Evolutionary conservation across 2,888 invertebrate genomes (phyloP), one percentile per base, ranked within the genome.

Genomic region (Tigriopus californicus): DNA sequence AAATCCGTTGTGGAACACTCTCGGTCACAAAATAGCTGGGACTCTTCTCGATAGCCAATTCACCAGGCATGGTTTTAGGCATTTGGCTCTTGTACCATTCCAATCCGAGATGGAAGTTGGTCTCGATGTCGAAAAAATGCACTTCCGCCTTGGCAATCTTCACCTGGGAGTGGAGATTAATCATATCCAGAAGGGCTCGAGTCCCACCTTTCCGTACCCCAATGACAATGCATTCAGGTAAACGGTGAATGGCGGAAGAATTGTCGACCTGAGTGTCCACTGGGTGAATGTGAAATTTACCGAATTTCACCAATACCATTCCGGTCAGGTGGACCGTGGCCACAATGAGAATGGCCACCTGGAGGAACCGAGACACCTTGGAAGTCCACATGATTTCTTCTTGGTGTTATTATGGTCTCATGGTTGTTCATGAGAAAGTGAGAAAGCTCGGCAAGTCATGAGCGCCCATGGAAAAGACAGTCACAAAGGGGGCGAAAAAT

Each of bases 141-240:
- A 90, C 83, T 71, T 91, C 91, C n/a, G 84, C 86, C 6, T 89
- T 88, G 8, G 89, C 87, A 0, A 91, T 91, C 57, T 86, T 75
- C 3, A 94, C 81, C 69, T 82, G 79, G 12, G 88, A 87, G 74
- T 97, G 95, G 55, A 95, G 77, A 66, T 89, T 79, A 62, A 94
- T 78, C 72, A 92, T 92, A 72, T 94, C 92, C 62, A 95, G 73
- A 15, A 95, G 75, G 0, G 94, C 94, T 62, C 94, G 75, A 0
- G 94, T 94, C 1, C 94, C 94, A 63, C 89, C 88, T 71, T 94
- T 94, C 69, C 94, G 89, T 1, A 90, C 92, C 5, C 94, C 94
- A 66, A 94, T 91, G 66, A 95, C 87, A 62, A 94, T 75, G 22
- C 85, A 88, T 67, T 83, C 83, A 15, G 92, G 92, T 65, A 92